Evolutionary conservation across 2,888 invertebrate species (phyloP).

Genomic region (Tiliacea aurago): DNA sequence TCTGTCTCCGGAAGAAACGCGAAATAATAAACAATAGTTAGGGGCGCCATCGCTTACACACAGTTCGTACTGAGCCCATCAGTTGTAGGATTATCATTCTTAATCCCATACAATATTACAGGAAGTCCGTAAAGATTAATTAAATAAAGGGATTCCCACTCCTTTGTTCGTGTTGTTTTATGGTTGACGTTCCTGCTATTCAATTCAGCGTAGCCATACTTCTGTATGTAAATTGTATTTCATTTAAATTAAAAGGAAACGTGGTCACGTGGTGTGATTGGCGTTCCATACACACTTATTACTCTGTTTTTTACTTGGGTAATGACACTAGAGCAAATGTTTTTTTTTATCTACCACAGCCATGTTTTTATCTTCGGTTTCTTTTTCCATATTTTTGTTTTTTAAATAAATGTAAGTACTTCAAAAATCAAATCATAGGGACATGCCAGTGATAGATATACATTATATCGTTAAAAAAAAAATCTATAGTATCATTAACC

Average conservation of each 20-base stretch:
- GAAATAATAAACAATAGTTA: constrained; percentile 59
- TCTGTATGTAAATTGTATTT: background rate
- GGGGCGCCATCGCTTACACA: constrained; percentile 17
- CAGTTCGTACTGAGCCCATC: constrained; percentile 23
- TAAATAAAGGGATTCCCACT: constrained; percentile 1
- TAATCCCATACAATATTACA: constrained; percentile 51
- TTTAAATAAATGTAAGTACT: too few species aligned
- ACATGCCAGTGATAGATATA: too few species aligned
- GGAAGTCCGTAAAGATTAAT: constrained; percentile 13
- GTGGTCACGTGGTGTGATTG: too few species aligned
- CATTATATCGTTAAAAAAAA: too few species aligned
- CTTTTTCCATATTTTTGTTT: too few species aligned
- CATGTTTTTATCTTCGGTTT: too few species aligned
- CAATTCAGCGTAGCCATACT: background rate
- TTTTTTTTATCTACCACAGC: too few species aligned
- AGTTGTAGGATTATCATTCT: constrained; percentile 51
- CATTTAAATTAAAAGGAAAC: background rate
- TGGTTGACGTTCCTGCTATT: background rate
- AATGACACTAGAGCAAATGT: too few species aligned
- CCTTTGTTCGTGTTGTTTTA: constrained; percentile 16
- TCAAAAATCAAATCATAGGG: too few species aligned
- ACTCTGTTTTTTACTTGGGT: too few species aligned
- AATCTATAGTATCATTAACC: too few species aligned
- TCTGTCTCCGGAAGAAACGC: constrained; percentile 46
- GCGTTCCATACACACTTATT: too few species aligned